phyloP scores from a whole-genome alignment of 2,888 invertebrate genomes.

The Leistus spinibarbis region DNA sequence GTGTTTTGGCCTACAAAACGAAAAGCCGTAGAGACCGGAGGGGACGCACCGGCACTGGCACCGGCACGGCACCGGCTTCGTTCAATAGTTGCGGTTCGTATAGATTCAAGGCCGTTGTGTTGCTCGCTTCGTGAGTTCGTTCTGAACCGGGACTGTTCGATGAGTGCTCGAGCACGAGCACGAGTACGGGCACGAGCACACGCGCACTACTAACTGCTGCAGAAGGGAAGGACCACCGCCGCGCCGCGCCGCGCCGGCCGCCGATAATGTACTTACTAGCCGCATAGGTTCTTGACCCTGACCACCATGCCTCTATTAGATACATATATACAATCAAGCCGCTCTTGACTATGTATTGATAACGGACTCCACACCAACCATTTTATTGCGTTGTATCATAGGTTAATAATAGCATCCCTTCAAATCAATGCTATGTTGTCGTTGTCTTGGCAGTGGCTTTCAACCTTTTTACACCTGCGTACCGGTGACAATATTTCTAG shows the following conservation, averaged over 20 bases:
- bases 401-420: too few relatives aligned
- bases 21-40: neutral
- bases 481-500: too few relatives aligned
- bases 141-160: neutral
- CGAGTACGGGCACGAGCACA: neutral
- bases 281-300: slow-evolving; percentile 16
- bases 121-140: neutral
- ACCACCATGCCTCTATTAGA: neutral
- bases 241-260: neutral
- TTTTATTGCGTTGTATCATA: neutral
- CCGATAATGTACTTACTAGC: neutral
- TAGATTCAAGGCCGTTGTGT: neutral
- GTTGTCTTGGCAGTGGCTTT: too few relatives aligned
- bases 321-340: neutral
- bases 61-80: neutral
- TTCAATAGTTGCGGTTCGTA: neutral
- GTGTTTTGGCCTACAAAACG: neutral
- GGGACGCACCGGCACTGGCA: neutral
- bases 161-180: neutral
- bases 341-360: neutral
- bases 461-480: too few relatives aligned
- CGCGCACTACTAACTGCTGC: neutral
- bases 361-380: neutral
- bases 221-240: neutral
- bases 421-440: too few relatives aligned